A percentile compares a stretch with the other conserved stretches of the same genome.
Evolutionary conservation across 2,797 vertebrate species (phyloP).

Genomic region (Sebastes melanostomus): DNA sequence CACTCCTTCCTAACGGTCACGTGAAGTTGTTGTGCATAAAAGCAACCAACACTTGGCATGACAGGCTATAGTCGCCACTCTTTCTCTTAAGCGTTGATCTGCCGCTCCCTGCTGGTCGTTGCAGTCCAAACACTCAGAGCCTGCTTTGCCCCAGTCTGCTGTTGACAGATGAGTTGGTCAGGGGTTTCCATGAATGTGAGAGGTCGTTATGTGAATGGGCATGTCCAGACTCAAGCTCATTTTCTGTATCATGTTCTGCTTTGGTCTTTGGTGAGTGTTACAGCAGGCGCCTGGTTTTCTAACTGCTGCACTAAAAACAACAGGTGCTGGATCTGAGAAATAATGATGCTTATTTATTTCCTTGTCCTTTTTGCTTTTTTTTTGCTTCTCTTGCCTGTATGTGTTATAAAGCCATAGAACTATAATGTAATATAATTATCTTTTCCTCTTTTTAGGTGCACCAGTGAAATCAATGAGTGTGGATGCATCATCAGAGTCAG

Average conservation of each 20-base stretch:
- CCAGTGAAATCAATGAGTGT: constrained; percentile 92
- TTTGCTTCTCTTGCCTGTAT: constrained; percentile 50
- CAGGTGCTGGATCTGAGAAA: constrained; percentile 52
- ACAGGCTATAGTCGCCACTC: background rate
- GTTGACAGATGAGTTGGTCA: constrained; percentile 26
- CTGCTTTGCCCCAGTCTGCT: constrained; percentile 27
- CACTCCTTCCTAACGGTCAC: background rate
- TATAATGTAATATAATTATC: constrained; percentile 75
- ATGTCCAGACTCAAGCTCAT: constrained; percentile 37
- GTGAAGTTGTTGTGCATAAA: constrained; percentile 10
- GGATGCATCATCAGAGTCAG: constrained; percentile 81
- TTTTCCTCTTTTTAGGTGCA: constrained; percentile 88
- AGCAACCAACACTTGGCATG: constrained; percentile 49
- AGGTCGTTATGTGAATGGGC: constrained; percentile 50
- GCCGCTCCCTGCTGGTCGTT: constrained; percentile 67
- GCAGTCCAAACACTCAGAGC: constrained; percentile 33
- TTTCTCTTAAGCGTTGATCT: constrained; percentile 41
- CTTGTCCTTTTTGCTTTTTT: background rate
- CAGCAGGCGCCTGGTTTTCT: constrained; percentile 34
- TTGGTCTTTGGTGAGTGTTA: constrained; percentile 63
- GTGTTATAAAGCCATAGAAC: background rate
- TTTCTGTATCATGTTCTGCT: constrained; percentile 60
- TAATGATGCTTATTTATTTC: constrained; percentile 3
- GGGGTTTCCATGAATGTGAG: constrained; percentile 41
- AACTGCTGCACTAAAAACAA: constrained; percentile 53